These are phyloP conservation scores for Ceratitis capitata DNA, from an alignment of 1,140 invertebrate genomes.

Conservation along the genomic window DNA sequence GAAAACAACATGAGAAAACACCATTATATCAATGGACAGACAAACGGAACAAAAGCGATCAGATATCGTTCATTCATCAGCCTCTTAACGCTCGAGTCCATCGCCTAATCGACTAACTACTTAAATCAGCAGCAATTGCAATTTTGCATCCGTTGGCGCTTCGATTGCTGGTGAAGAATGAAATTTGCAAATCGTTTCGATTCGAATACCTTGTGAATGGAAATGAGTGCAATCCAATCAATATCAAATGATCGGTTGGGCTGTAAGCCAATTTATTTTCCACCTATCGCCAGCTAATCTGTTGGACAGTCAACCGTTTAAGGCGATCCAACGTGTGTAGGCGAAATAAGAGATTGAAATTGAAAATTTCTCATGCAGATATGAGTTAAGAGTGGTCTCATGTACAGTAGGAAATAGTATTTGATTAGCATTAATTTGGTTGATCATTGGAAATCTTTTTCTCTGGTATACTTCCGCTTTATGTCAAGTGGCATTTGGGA, in stretches of 20 bases:
- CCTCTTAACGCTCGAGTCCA: not conserved
- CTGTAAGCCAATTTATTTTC: constrained; percentile 29
- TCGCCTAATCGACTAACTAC: not conserved
- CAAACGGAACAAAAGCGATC: not conserved
- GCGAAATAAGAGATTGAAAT: not conserved
- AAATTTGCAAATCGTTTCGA: constrained; percentile 30
- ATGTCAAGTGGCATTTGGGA: too few relatives aligned
- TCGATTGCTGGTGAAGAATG: not conserved
- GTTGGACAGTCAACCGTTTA: not conserved
- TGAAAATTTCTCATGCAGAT: too few relatives aligned
- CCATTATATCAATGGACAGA: not conserved
- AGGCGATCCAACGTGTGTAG: not conserved
- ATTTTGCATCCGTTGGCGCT: not conserved
- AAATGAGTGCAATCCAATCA: not conserved
- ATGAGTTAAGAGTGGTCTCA: not conserved
- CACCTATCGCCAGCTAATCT: constrained; percentile 25
- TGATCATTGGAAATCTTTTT: too few relatives aligned
- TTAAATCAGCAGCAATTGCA: too few relatives aligned
- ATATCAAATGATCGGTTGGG: not conserved
- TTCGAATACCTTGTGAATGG: not conserved
- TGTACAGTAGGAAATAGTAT: not conserved
- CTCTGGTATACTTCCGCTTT: too few relatives aligned
- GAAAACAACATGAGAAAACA: not conserved
- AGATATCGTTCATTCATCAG: not conserved
- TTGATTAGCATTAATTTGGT: not conserved